Evolutionary conservation across 2,888 invertebrate genomes (phyloP), one percentile per base, ranked within the genome.

Genomic region (Drosophila fulvimacula): DNA sequence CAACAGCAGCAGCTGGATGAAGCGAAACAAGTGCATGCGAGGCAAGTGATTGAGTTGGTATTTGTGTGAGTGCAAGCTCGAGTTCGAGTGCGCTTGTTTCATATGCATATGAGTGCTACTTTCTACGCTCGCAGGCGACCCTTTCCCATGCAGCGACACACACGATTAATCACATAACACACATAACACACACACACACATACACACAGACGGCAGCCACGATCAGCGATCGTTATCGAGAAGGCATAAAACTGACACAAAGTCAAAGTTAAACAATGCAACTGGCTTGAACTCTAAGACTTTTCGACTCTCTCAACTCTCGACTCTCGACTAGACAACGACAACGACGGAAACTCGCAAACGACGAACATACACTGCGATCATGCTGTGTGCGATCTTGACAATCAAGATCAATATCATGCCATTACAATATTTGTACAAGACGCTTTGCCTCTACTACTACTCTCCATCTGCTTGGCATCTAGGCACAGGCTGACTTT

Each of bases 381-480:
- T 73, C 83, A 82, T 76, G 88, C 81, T 85, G 81, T 88, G 88
- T 88, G 83, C 88, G 88, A 84, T 88, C 83, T 85, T 85, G 69
- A 74, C 84, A 80, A 88, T 85, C 87, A 85, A 88, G 85, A 85
- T 85, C 87, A 81, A 76, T 88, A 85, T 85, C 84, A 70, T 48
- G 73, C 85, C 78, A 76, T 80, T 85, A 85, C 83, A 88, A 83
- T 82, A 79, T 78, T 78, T 78, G 88, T 88, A 80, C 86, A 88
- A 85, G 88, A 66, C 82, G 69, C 76, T 78, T 75, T 77, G 75
- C 67, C 70, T 79, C 69, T 61, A 51, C 68, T 24, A 77, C 69
- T 61, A 51, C 68, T 24, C 64, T 44, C 42, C 73, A 64, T 53
- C 73, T 57, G 49, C 48, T 53, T 19, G 42, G 42, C 41, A 44